Conservation (phyloP, 1,140 invertebrate genomes). For the Drusus annulatus region DNA sequence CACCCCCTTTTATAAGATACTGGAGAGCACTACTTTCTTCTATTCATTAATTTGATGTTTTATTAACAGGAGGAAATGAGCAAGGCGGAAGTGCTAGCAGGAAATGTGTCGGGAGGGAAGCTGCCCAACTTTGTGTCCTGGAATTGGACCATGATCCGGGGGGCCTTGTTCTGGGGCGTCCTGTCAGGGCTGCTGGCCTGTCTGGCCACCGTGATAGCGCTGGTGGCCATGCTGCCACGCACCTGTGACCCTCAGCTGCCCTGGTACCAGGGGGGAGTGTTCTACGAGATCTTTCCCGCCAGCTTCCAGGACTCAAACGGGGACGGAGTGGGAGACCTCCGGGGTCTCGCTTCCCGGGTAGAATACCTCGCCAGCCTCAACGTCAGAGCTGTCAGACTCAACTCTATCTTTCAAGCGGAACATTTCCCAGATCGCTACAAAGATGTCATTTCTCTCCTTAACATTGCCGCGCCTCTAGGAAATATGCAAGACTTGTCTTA, state of each 20-base stretch:
- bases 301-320: constrained; percentile 85
- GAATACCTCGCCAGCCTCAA: constrained; percentile 80
- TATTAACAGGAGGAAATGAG: constrained; percentile 65
- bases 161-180: constrained; percentile 80
- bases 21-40: too few relatives aligned
- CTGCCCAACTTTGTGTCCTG: constrained; percentile 80
- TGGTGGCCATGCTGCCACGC: constrained; percentile 80
- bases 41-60: too few relatives aligned
- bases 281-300: constrained; percentile 88
- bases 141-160: constrained; percentile 86
- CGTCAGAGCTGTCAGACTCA: constrained; percentile 78
- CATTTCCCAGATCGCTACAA: constrained; percentile 81
- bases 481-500: constrained; percentile 76
- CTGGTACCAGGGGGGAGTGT: constrained; percentile 87
- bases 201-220: constrained; percentile 78
- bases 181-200: constrained; percentile 79
- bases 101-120: constrained; percentile 64
- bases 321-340: constrained; percentile 83
- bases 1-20: too few relatives aligned
- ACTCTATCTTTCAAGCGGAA: constrained; percentile 81
- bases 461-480: constrained; percentile 78
- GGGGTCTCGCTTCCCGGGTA: constrained; percentile 77
- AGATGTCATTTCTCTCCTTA: constrained; percentile 75
- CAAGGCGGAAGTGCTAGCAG: constrained; percentile 65
- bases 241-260: constrained; percentile 78